Evolutionary conservation across 2,888 invertebrate genomes (phyloP), one percentile per base, ranked within the genome.

Genomic region (Apantesis nais): DNA sequence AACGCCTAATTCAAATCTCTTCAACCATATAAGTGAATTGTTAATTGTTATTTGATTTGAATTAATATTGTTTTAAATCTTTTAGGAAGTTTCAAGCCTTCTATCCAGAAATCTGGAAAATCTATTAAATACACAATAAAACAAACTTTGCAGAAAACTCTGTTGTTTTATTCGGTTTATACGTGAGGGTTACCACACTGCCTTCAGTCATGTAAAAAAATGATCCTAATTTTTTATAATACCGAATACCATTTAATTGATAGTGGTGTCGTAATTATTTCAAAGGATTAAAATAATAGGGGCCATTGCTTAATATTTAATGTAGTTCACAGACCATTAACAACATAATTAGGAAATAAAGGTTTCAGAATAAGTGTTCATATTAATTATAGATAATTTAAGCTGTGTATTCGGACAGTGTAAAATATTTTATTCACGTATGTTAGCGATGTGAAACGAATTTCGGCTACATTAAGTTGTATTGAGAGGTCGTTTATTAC

Each of bases 31-130:
- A 2, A 78, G 64, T 3, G 61, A 29, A 22, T 83, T 85, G 0
- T 80, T 71, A 4, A 85, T 29, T 73, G 1, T 80, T n/a, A n/a
- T n/a, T n/a, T 78, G 22, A 85, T 70, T 11, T 52, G 48, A 31
- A 78, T 67, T 55, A 79, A 84, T 2, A 76, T 60, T 58, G 63
- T 74, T 0, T 76, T 66, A 41, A 83, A 83, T 29, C n/a, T 70
- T 67, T 79, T 81, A 1, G 82, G 61, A 14, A 83, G 70, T 22
- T 77, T 76, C 0, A 83, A 55, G 0, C 83, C 79, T 52, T 86
- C 82, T 5, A 85, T 71, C 89, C 88, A 90, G 34, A 86, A 83
- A 71, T 89, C 83, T 4, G 88, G 84, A n/a, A 77, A 66, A 0
- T 86, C 86, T 14, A 68, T 78, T 0, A 81, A 34, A 69, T 79